Evolutionary conservation across 2,888 invertebrate genomes (phyloP).

Genomic region (Sabatieria punctata): DNA sequence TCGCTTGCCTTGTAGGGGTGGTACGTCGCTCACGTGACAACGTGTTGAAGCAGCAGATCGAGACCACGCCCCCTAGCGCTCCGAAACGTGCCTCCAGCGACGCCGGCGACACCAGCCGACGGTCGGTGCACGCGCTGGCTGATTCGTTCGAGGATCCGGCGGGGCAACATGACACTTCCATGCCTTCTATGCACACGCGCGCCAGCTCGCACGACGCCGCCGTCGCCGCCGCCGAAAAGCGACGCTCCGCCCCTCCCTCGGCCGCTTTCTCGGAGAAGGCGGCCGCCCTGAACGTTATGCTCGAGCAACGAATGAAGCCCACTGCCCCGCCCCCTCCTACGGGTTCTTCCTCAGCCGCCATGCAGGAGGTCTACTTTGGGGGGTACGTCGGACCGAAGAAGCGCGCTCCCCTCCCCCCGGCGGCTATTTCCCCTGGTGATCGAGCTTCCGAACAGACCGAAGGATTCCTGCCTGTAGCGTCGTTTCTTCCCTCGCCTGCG

Average conservation of each 20-base stretch:
- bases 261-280: not conserved
- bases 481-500: not conserved
- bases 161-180: too few species aligned
- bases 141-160: not conserved
- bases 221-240: not conserved
- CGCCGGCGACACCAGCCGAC: not conserved
- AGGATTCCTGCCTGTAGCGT: too few species aligned
- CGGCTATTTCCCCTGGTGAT: too few species aligned
- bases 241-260: not conserved
- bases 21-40: not conserved
- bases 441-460: too few species aligned
- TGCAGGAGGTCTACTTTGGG: not conserved
- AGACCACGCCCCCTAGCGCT: not conserved
- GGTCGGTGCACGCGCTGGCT: not conserved
- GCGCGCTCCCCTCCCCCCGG: too few species aligned
- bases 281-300: not conserved
- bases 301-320: not conserved
- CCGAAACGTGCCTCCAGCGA: not conserved
- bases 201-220: not conserved
- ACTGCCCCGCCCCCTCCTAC: too few species aligned
- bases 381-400: not conserved
- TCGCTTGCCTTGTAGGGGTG: too few species aligned
- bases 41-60: not conserved
- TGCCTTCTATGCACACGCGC: not conserved
- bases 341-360: too few species aligned